phyloP scores from a whole-genome alignment of 1,140 invertebrate species.

The Drosophila mauritiana region DNA sequence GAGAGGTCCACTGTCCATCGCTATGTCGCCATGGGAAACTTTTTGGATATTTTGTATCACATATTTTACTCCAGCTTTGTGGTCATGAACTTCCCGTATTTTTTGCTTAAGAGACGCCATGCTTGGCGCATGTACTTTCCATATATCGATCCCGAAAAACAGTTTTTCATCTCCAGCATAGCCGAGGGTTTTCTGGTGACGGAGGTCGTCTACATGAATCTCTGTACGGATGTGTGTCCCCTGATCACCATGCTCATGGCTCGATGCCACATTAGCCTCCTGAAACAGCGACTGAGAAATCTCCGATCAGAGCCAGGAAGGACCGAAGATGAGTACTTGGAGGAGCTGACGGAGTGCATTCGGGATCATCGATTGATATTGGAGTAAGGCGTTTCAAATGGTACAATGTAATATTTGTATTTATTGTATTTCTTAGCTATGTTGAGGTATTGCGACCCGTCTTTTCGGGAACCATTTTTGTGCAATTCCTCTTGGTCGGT shows the following conservation, averaged over 20 bases:
- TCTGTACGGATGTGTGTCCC: constrained; percentile 52
- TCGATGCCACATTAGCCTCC: constrained; percentile 42
- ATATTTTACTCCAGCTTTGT: constrained; percentile 16
- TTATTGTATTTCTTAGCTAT: constrained; percentile 21
- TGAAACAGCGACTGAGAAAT: constrained; percentile 28
- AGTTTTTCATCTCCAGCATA: constrained; percentile 24
- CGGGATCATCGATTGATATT: constrained; percentile 55
- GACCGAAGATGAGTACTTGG: constrained; percentile 30
- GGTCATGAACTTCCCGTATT: constrained; percentile 19
- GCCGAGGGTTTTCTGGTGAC: constrained; percentile 32
- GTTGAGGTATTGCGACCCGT: constrained; percentile 42
- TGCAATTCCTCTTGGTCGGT: constrained; percentile 41
- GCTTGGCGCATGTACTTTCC: constrained; percentile 63
- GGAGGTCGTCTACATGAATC: constrained; percentile 38
- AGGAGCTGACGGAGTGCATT: constrained; percentile 49
- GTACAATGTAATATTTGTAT: not conserved
- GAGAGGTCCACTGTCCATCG: constrained; percentile 22
- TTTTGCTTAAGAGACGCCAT: constrained; percentile 9
- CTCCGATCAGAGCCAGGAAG: constrained; percentile 18
- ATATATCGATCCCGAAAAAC: constrained; percentile 19
- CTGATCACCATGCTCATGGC: constrained; percentile 41
- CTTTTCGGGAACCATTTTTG: constrained; percentile 39
- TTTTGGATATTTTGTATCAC: constrained; percentile 26
- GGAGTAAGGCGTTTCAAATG: constrained; percentile 25
- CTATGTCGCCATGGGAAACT: constrained; percentile 34